Evolutionary conservation across 2,113 vertebrate genomes (phyloP).

Genomic region (Myotis yumanensis): DNA sequence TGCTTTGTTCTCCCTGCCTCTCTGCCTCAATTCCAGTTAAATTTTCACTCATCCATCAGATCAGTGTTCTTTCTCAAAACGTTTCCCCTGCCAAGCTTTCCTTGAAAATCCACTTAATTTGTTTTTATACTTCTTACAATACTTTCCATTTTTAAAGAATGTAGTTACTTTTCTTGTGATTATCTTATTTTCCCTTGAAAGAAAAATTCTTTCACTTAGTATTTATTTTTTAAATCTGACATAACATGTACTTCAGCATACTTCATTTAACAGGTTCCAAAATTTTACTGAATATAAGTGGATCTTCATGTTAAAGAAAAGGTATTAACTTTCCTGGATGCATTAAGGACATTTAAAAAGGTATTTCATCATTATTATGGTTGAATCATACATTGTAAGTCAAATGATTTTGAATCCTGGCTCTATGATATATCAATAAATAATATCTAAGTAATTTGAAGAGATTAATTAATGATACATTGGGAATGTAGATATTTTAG

Average conservation of each 20-base stretch:
- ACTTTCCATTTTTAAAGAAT: neutral
- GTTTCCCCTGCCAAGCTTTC: neutral
- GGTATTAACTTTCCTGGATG: neutral
- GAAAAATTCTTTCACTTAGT: neutral
- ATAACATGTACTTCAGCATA: neutral
- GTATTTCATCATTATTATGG: neutral
- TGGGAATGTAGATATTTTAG: neutral
- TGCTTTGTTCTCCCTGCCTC: neutral
- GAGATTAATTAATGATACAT: neutral
- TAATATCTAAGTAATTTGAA: neutral
- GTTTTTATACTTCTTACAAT: neutral
- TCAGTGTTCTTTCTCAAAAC: neutral
- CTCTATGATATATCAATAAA: neutral
- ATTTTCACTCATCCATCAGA: neutral
- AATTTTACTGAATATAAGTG: neutral
- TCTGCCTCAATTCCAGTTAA: neutral
- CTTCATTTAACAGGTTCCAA: neutral
- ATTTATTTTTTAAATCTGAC: neutral
- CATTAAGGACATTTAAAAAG: neutral
- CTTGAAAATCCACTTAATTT: neutral
- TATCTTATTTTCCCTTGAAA: neutral
- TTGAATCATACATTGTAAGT: neutral
- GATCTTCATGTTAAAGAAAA: slow-evolving; percentile 9
- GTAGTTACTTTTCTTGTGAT: neutral
- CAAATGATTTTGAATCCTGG: neutral